phyloP scores from a whole-genome alignment of 2,113 vertebrate genomes.

The Sapayoa aenigma region DNA sequence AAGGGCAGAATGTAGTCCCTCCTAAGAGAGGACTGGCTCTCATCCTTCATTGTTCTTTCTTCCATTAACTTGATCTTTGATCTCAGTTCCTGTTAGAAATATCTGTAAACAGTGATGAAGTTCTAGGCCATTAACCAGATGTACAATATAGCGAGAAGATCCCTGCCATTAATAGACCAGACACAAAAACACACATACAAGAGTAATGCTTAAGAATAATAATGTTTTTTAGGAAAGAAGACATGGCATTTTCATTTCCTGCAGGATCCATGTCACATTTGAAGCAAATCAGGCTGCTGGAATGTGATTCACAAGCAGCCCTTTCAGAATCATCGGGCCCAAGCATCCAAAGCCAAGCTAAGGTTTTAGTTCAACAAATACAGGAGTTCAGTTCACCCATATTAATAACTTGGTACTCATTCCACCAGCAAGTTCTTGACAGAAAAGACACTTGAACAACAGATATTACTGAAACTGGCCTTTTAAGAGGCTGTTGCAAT shows the following conservation, averaged over 20 bases:
- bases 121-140: conserved; percentile 18
- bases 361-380: neutral
- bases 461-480: neutral
- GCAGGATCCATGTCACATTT: neutral
- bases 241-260: neutral
- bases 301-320: neutral
- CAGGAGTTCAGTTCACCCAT: neutral
- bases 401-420: neutral
- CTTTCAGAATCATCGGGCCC: neutral
- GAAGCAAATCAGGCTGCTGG: neutral
- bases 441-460: neutral
- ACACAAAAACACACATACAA: neutral
- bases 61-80: conserved; percentile 37
- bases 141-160: neutral
- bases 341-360: neutral
- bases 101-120: conserved; percentile 10
- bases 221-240: neutral
- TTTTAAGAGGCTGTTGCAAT: neutral
- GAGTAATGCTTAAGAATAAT: neutral
- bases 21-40: neutral
- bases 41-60: conserved; percentile 24
- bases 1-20: neutral
- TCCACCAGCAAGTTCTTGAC: neutral
- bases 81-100: conserved; percentile 40
- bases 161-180: neutral